Conservation (phyloP, 2,797 vertebrate genomes). For the Gephyroberyx darwinii region DNA sequence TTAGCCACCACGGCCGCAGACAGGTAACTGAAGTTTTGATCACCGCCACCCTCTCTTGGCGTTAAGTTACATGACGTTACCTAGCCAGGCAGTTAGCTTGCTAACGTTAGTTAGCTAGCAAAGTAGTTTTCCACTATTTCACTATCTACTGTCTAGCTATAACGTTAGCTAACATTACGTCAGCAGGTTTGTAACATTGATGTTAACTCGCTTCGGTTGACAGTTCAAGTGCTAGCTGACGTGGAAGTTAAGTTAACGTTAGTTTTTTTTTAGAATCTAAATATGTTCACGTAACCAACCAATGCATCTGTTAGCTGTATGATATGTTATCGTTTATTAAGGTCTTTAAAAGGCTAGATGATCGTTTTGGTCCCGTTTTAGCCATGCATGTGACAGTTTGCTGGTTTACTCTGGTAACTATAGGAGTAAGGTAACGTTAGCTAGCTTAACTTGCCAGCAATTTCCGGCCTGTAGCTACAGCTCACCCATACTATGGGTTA, state of each 20-base stretch:
- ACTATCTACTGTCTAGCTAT: constrained; percentile 4
- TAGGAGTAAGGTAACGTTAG: not conserved
- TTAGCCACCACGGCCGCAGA: constrained; percentile 66
- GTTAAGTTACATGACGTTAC: not conserved
- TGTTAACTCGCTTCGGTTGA: constrained; percentile 7
- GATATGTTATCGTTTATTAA: too few species aligned
- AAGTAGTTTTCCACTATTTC: not conserved
- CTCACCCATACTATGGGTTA: not conserved
- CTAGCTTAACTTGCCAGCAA: not conserved
- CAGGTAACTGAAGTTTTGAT: constrained; percentile 68
- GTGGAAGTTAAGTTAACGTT: not conserved
- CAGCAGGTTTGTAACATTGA: constrained; percentile 26
- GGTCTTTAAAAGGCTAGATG: too few species aligned
- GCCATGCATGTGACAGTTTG: too few species aligned
- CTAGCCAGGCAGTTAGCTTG: not conserved
- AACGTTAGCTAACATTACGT: constrained; percentile 46
- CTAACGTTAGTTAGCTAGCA: not conserved
- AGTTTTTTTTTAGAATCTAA: too few species aligned
- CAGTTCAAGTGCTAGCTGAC: constrained; percentile 10
- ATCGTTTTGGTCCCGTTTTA: too few species aligned
- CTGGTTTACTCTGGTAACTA: too few species aligned
- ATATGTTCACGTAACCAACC: accelerated
- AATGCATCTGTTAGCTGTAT: not conserved
- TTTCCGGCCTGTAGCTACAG: not conserved
- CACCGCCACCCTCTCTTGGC: not conserved